Percentiles rank a stretch among this genome's conserved stretches.
Evolutionary conservation across 2,797 vertebrate species (phyloP).

Genomic region (Sciurus vulgaris): DNA sequence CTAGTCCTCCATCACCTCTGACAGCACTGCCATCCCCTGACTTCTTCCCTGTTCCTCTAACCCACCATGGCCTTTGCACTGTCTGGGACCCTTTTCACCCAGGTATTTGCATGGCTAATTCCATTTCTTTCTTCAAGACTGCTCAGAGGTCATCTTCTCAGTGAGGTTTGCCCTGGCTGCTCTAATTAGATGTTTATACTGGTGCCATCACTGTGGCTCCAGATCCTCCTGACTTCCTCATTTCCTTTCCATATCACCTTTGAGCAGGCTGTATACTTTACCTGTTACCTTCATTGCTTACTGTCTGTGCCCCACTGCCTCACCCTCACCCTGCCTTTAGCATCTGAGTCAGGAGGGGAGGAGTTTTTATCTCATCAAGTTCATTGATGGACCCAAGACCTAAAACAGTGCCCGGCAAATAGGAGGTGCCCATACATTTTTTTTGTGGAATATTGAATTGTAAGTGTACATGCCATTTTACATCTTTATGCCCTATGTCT

Average conservation of each 20-base stretch:
- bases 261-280: not conserved
- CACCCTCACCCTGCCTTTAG: not conserved
- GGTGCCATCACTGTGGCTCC: too few species aligned
- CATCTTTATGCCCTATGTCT: not conserved
- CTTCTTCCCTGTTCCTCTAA: not conserved
- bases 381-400: not conserved
- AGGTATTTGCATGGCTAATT: not conserved
- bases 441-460: not conserved
- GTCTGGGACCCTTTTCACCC: not conserved
- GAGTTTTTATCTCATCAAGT: not conserved
- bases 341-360: not conserved
- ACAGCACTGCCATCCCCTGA: not conserved
- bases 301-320: not conserved
- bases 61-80: not conserved
- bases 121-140: not conserved
- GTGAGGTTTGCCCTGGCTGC: not conserved
- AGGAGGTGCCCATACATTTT: not conserved
- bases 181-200: not conserved
- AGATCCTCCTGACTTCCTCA: not conserved
- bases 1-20: not conserved
- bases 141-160: not conserved
- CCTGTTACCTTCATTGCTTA: not conserved
- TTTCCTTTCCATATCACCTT: not conserved
- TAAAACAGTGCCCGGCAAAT: not conserved
- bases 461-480: not conserved